Base-by-base conservation (phyloP, 2,797 vertebrate species). In the Pseudochaenichthys georgianus region DNA sequence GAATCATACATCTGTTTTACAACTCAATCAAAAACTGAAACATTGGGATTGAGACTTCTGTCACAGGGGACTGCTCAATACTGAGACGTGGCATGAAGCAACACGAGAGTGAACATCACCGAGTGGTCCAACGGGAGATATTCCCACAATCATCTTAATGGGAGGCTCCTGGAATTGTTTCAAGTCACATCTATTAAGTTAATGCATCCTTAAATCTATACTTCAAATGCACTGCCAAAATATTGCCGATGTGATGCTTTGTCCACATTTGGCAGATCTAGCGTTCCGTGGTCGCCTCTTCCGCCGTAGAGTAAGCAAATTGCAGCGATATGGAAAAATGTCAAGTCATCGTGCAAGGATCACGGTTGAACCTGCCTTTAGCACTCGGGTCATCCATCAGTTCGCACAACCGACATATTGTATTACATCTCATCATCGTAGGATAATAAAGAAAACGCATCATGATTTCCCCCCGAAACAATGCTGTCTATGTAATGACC, bases 11-110 rank as follows among this genome's bases (percentile, higher is more conserved):
- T 79, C 75, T 13, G 78, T 73, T 86, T 85, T 87, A 87, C 71
- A 75, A 77, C 75, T 62, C 82, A 77, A 89, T 91, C 83, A 83
- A 92, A 90, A 86, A 75, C 41, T 57, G 43, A 80, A 77, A 75
- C 58, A 75, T 64, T 65, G 69, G 65, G 52, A 76, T 73, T 72
- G 72, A 88, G 54, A 84, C 55, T 66, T 81, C 73, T 87, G 84
- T 87, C 86, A 74, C 73, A 51, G 16, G 70, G n/a, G 73, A 70
- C 70, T 70, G 55, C 54, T 79, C 67, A 77, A 70, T 83, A 65
- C 65, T 55, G 46, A 82, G 78, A 88, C 86, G 86, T 72, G 72
- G 71, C 80, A 88, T 85, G 77, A 88, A 55, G 77, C 41, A 83
- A 72, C 65, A 78, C 78, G 61, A 80, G 65, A 76, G 23, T 73